Evolutionary conservation across 35 echinoderm and acorn worm species (phyloP), one percentile per base, ranked within the genome.

Genomic region (Amphiura filiformis): DNA sequence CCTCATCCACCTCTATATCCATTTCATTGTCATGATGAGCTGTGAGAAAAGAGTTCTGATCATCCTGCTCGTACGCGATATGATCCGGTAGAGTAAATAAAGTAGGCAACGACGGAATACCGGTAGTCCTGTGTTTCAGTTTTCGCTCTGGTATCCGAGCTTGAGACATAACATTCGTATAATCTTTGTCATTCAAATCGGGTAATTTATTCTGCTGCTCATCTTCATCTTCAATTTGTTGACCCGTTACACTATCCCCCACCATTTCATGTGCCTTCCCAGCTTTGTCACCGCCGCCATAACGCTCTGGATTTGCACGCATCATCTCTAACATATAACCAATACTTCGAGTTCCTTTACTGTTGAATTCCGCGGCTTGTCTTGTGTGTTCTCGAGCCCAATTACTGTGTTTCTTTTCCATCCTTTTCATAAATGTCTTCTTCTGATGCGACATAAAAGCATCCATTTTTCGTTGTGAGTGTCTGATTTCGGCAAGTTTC

Each of bases 321-420:
- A 17, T 17, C 41, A 47, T 47, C 17, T 47, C 41, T 17, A 86
- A 17, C 35, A 41, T 87, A 15, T 78, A 31, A 31, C 65, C 41
- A 7, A 0, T 26, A 34, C 56, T 89, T 56, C 49, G 81, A 12
- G 22, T 80, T 39, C 47, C 40, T 56, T 32, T 34, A n/a, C 57
- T 42, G 79, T 92, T 92, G 31, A 84, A 61, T 34, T 30, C 57
- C 37, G 32, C 81, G 0, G 90, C 86, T 20, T 77, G 77, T 56
- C 90, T 80, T 15, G 77, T 56, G n/a, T 92, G 90, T 42, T 92
- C 90, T 22, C 85, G 7, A 15, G 87, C 90, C 90, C 90, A 92
- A 2, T 84, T 92, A 36, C 80, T 65, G 47, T 92, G 90, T 0
- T 79, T 65, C 41, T 92, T 86, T 39, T 92, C 84, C 85, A 92